A percentile compares a stretch with the other conserved stretches of the same genome.
These are phyloP conservation scores for Stratiolaelaps scimitus DNA, from an alignment of 1,140 invertebrate genomes.

Conservation along the genomic window DNA sequence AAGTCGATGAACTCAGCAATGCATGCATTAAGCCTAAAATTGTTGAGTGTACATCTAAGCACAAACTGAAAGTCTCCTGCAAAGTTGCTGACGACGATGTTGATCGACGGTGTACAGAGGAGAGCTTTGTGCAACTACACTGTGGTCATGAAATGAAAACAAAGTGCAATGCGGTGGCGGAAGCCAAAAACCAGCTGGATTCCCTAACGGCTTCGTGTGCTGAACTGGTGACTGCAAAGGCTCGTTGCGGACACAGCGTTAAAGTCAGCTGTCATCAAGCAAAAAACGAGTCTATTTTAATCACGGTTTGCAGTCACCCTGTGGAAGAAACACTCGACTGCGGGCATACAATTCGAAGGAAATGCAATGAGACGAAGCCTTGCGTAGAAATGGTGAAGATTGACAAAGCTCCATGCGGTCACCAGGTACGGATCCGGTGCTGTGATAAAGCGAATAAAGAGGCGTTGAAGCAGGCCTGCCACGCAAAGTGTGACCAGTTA, in stretches of 20 bases:
- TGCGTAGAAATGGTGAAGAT: conserved; percentile 29
- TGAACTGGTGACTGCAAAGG: no score
- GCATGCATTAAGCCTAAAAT: conserved; percentile 40
- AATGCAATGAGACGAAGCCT: no score
- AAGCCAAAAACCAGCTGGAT: no score
- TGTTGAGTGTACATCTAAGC: not conserved
- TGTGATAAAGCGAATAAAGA: conserved; percentile 24
- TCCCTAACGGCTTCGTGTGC: no score
- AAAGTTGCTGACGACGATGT: not conserved
- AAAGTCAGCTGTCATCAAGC: no score
- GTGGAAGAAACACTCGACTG: no score
- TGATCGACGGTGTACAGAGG: not conserved
- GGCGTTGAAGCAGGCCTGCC: not conserved
- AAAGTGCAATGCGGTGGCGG: not conserved
- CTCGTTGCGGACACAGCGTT: no score
- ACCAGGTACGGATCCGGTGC: conserved; percentile 31
- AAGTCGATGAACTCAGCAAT: conserved; percentile 39
- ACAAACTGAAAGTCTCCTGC: not conserved
- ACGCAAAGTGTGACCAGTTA: not conserved
- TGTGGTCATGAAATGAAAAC: not conserved
- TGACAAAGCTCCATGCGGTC: conserved; percentile 32
- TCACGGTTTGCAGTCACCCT: no score
- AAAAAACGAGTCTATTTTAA: no score
- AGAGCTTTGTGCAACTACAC: not conserved
- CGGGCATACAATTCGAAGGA: no score